Conservation (phyloP, 2,888 invertebrate genomes). For the Caenorhabditis virilis region DNA sequence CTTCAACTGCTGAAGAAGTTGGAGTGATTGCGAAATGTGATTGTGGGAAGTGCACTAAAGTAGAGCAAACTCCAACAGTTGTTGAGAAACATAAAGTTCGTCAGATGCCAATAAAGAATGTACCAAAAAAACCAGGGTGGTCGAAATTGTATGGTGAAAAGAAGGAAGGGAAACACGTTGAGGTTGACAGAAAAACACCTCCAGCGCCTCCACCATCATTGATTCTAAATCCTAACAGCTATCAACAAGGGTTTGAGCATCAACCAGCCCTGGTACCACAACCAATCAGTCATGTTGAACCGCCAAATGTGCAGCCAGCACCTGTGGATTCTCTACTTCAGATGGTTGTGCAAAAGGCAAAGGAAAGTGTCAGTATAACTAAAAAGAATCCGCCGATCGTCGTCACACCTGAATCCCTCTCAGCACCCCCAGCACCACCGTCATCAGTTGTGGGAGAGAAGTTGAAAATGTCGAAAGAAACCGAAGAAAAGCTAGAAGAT, state of each 20-base stretch:
- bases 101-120: not conserved
- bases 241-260: not conserved
- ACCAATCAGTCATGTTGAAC: not conserved
- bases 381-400: no score
- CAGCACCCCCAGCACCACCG: no score
- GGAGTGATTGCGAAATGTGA: not conserved
- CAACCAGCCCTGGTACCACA: conserved; percentile 16
- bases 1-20: not conserved
- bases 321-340: conserved; percentile 4
- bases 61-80: not conserved
- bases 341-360: not conserved
- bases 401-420: no score
- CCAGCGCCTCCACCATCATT: not conserved
- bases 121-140: not conserved
- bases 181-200: not conserved
- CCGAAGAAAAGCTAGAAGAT: no score
- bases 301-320: conserved; percentile 10
- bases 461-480: no score
- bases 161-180: not conserved
- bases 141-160: not conserved
- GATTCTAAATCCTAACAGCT: no score
- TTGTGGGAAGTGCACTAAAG: not conserved
- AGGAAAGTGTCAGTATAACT: no score
- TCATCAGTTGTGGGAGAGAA: no score
- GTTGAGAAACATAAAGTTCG: not conserved